Evolutionary conservation across 2,888 invertebrate species (phyloP).

Genomic region (Diaphora mendica): DNA sequence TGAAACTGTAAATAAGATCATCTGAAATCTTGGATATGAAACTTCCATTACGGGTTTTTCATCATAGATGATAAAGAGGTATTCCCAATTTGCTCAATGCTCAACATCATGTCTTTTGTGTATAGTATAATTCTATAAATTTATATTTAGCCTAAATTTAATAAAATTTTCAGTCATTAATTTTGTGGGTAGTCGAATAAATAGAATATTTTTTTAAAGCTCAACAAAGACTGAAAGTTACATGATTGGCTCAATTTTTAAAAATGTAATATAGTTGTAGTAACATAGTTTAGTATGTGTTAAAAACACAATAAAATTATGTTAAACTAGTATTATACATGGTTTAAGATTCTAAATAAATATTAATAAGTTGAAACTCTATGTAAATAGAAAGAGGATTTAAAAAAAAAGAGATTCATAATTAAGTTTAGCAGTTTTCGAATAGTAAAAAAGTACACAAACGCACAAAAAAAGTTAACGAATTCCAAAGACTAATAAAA

Average conservation of each 20-base stretch:
- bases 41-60: background rate
- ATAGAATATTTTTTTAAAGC: conserved; percentile 22
- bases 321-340: background rate
- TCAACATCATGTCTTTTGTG: background rate
- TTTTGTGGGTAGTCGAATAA: background rate
- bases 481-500: background rate
- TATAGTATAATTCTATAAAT: background rate
- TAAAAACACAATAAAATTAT: conserved; percentile 48
- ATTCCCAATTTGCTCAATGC: background rate
- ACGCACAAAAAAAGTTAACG: too few species aligned
- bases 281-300: conserved; percentile 41
- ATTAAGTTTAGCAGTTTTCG: too few species aligned
- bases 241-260: conserved; percentile 65
- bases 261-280: conserved; percentile 15
- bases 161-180: background rate
- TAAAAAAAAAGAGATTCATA: background rate
- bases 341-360: conserved; percentile 32
- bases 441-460: too few species aligned
- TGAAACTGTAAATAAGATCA: background rate
- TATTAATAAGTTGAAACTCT: conserved; percentile 11
- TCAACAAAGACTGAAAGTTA: conserved; percentile 67
- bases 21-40: background rate
- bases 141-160: background rate
- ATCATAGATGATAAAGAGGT: background rate
- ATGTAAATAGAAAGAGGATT: background rate